Conservation (phyloP, 2,888 invertebrate species). For the Cordilura impudica region DNA sequence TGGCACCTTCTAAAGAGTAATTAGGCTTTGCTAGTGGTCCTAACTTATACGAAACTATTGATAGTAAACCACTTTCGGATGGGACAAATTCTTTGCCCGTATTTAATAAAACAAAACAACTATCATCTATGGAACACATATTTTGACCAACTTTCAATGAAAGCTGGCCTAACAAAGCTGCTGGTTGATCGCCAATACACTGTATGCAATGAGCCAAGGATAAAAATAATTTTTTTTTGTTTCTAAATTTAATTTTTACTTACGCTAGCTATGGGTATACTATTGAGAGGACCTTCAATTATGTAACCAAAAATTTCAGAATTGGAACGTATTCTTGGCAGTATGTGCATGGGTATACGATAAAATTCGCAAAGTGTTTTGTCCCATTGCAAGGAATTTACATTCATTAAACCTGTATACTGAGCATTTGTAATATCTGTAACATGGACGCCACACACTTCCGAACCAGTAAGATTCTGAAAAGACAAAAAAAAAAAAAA, state of each 20-base stretch:
- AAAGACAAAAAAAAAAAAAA: constrained; percentile 34
- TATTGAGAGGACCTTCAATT: constrained; percentile 84
- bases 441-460: constrained; percentile 84
- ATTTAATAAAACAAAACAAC: constrained; percentile 96
- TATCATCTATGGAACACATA: constrained; percentile 97
- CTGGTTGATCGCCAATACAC: constrained; percentile 97
- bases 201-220: constrained; percentile 74
- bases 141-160: constrained; percentile 93
- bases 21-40: constrained; percentile 84
- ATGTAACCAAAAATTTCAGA: constrained; percentile 95
- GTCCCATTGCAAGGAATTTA: constrained; percentile 93
- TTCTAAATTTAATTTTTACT: constrained; percentile 70
- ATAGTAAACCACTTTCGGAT: constrained; percentile 91
- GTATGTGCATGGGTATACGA: constrained; percentile 87
- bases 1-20: constrained; percentile 96
- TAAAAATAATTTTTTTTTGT: not conserved
- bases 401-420: constrained; percentile 96
- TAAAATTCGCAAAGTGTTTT: constrained; percentile 91
- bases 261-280: constrained; percentile 93
- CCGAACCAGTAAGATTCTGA: constrained; percentile 82
- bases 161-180: constrained; percentile 94
- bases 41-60: constrained; percentile 94
- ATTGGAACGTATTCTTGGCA: constrained; percentile 93
- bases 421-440: constrained; percentile 99
- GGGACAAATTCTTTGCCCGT: constrained; percentile 89